Conservation (phyloP, 2,797 vertebrate species). For the Notolepis coatsorum region DNA sequence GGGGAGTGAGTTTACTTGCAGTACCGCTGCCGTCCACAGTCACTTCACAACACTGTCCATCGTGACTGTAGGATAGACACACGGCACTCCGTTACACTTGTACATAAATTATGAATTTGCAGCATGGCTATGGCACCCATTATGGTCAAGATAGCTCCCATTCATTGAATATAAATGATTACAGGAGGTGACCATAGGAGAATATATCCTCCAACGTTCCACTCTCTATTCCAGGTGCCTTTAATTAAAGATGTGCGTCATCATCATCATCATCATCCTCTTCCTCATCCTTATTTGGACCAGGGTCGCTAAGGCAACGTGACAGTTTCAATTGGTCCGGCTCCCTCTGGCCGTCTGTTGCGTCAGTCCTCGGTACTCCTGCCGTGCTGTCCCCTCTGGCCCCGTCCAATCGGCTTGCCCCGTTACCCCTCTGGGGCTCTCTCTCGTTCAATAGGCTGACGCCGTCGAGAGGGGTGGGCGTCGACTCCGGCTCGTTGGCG, state of each 20-base stretch:
- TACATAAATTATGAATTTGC: conserved; percentile 22
- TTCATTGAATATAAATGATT: neutral
- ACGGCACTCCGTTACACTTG: too few species aligned
- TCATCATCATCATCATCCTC: conserved; percentile 67
- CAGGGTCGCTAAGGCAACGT: conserved; percentile 90
- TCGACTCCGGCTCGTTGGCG: conserved; percentile 18
- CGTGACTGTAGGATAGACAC: too few species aligned
- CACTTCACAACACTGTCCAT: too few species aligned
- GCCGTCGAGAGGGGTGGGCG: conserved; percentile 17
- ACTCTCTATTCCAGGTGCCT: neutral
- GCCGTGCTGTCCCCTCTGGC: neutral
- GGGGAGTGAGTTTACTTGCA: too few species aligned
- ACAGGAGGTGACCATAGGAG: neutral
- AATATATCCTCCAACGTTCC: neutral
- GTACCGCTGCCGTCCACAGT: too few species aligned
- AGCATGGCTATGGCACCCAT: conserved; percentile 14
- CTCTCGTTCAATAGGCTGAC: conserved; percentile 39
- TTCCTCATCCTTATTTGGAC: conserved; percentile 81
- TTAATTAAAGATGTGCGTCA: conserved; percentile 9
- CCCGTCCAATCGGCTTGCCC: neutral
- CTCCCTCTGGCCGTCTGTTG: conserved; percentile 68
- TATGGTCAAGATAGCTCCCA: neutral
- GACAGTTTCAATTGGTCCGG: conserved; percentile 77
- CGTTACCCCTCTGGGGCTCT: conserved; percentile 8
- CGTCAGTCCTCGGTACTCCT: conserved; percentile 36